Conservation (phyloP, 2,888 invertebrate genomes). For the Molorchus minor region DNA sequence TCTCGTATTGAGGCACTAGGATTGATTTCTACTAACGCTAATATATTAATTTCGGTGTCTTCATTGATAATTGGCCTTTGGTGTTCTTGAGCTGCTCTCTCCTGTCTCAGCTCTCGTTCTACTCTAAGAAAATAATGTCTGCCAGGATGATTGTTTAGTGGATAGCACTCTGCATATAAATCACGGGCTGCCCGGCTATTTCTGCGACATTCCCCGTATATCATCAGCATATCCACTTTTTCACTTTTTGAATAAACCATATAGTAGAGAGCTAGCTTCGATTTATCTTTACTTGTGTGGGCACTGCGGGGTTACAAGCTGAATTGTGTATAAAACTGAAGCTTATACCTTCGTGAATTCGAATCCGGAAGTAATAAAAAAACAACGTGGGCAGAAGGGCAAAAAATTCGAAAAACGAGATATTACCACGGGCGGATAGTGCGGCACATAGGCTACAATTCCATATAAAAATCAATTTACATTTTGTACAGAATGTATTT, state of each 20-base stretch:
- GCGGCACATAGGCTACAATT: no score
- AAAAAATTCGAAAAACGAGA: no score
- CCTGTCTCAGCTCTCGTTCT: background rate
- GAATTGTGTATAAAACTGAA: no score
- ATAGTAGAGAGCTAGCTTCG: no score
- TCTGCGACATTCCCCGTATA: background rate
- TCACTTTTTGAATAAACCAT: background rate
- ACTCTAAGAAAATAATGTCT: background rate
- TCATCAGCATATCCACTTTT: slow-evolving; percentile 2
- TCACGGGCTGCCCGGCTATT: slow-evolving; percentile 1
- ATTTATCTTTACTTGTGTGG: no score
- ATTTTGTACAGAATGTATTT: no score
- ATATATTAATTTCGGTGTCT: slow-evolving; percentile 1
- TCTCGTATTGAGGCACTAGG: background rate
- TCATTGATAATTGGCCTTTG: slow-evolving; percentile 4
- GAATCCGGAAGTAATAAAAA: no score
- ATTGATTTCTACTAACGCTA: background rate
- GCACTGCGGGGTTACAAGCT: no score
- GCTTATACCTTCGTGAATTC: no score
- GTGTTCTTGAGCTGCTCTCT: slow-evolving; percentile 1
- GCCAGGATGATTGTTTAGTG: background rate
- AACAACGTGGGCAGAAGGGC: no score
- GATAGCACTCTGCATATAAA: slow-evolving; percentile 7
- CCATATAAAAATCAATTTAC: no score
- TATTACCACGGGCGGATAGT: no score